Percentiles rank a stretch among this genome's conserved stretches.
Conservation (phyloP, 2,888 invertebrate species). For the Amphipoea oculea region DNA sequence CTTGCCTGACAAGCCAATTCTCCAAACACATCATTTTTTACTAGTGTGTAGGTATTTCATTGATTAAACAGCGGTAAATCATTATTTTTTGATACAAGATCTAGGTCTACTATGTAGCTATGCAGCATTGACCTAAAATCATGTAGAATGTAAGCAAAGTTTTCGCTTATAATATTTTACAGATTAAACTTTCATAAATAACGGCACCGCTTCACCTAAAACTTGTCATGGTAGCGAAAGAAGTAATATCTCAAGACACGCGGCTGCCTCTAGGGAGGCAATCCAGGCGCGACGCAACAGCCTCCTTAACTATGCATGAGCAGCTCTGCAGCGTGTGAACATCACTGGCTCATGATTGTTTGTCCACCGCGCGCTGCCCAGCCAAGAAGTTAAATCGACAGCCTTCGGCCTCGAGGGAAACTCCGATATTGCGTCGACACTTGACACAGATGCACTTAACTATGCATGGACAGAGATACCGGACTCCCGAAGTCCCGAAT, state of each 20-base stretch:
- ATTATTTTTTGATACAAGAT: background rate
- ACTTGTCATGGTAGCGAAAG: conserved; percentile 76
- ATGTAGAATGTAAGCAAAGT: conserved; percentile 23
- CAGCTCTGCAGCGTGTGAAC: conserved; percentile 70
- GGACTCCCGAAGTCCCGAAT: conserved; percentile 80
- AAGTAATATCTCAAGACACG: conserved; percentile 81
- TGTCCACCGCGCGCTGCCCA: conserved; percentile 66
- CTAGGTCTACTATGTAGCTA: background rate
- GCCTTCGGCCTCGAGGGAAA: conserved; percentile 75
- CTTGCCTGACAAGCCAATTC: background rate
- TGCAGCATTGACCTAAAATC: conserved; percentile 1
- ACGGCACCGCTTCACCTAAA: conserved; percentile 63
- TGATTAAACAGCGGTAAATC: background rate
- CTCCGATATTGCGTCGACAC: conserved; percentile 86
- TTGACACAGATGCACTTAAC: conserved; percentile 87
- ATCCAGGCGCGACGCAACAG: conserved; percentile 74
- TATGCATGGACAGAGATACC: conserved; percentile 88
- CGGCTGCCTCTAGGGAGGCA: conserved; percentile 71
- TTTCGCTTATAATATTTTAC: conserved; percentile 39
- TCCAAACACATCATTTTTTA: background rate
- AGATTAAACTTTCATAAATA: conserved; percentile 55
- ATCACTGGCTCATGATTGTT: conserved; percentile 71
- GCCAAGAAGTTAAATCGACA: conserved; percentile 82
- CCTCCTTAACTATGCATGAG: conserved; percentile 83
- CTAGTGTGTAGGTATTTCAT: background rate